Base-by-base conservation (phyloP, 2,888 invertebrate genomes). In the Uloborus plumipes region DNA sequence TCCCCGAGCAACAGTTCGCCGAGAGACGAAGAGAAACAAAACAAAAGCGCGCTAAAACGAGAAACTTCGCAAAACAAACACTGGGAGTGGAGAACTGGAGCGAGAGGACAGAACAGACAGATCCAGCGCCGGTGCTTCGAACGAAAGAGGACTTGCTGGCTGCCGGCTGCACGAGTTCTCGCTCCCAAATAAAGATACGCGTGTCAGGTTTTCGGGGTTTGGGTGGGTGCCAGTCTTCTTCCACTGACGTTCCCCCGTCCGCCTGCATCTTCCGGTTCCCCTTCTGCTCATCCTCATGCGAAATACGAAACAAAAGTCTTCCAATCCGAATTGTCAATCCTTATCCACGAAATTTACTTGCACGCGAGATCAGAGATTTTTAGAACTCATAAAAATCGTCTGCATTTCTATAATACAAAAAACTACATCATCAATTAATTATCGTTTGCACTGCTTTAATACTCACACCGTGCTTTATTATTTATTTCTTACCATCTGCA, bases 121-220 rank as follows among this genome's bases (percentile, higher is more conserved):
- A 11, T 11, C 7, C 9, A 39, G 39, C 7, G 39, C 39, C 39
- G 39, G 39, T 39, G 39, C 39, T 39, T n/a, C n/a, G n/a, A n/a
- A n/a, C 39, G 39, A 39, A 39, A 39, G 39, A 22, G 26, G 15
- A 55, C 11, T 39, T n/a, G 20, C 62, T 51, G n/a, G 66, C 62
- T 49, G 70, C 14, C 39, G 39, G 20, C 64, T 20, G 59, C 51
- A 15, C 66, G 66, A 61, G 59, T 14, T 58, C 79, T 47, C 80
- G 80, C 80, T 59, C 80, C 80, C 80, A 80, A 80, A 73, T 73
- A 80, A 80, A 74, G 73, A 67, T 67, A 74, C 73, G 80, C 80
- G 80, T 80, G 80, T 80, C 80, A 80, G 61, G 80, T 80, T 80
- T 73, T 80, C 22, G 47, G 39, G 39, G 47, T 62, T 73, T 80